phyloP scores from a whole-genome alignment of 2,113 vertebrate species.

The Salvelinus alpinus region DNA sequence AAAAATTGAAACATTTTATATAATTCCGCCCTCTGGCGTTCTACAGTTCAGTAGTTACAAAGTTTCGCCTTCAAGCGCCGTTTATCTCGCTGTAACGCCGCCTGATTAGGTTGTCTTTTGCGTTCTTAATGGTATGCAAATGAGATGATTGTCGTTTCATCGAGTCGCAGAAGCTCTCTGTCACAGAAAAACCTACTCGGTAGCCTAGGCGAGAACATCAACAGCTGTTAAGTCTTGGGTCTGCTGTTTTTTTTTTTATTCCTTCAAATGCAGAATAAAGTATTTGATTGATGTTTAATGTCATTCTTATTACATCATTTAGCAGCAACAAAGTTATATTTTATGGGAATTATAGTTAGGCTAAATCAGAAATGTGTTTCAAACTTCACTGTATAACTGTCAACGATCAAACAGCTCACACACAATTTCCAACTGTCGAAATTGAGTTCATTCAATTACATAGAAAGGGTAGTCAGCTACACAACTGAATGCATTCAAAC shows the following conservation, averaged over 20 bases:
- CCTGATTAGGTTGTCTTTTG: slow-evolving; percentile 65
- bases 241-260: background rate
- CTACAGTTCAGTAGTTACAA: background rate
- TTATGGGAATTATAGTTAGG: background rate
- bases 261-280: background rate
- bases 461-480: too few relatives aligned
- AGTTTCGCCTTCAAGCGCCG: slow-evolving; percentile 34
- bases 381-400: background rate
- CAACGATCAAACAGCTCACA: too few relatives aligned
- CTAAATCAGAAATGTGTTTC: background rate
- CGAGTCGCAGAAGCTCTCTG: slow-evolving; percentile 33
- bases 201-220: background rate
- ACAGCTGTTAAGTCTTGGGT: background rate
- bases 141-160: background rate
- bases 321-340: background rate
- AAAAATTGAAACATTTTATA: background rate
- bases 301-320: background rate
- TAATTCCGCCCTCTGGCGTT: background rate
- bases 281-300: background rate
- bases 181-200: background rate
- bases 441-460: too few relatives aligned
- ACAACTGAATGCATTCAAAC: too few relatives aligned
- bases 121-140: slow-evolving; percentile 65
- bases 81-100: slow-evolving; percentile 42
- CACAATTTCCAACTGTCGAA: too few relatives aligned